Evolutionary conservation across 2,113 vertebrate genomes (phyloP).

Genomic region (Nasalis larvatus): DNA sequence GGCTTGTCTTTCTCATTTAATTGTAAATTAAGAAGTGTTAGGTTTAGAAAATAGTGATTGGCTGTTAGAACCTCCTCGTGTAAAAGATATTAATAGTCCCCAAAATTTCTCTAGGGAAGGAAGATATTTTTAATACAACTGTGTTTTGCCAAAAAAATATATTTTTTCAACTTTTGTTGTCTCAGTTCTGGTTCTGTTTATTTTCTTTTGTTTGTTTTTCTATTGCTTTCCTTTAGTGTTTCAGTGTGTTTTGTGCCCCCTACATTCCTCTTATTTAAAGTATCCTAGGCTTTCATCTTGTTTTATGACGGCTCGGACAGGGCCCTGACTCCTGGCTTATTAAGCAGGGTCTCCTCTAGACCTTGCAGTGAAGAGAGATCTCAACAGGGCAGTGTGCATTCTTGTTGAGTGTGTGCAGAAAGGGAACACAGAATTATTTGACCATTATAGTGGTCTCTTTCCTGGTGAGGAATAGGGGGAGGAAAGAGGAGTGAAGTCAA

Average conservation of each 20-base stretch:
- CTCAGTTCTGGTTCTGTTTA: not conserved
- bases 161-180: not conserved
- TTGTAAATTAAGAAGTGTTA: not conserved
- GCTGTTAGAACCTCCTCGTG: not conserved
- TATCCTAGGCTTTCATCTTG: not conserved
- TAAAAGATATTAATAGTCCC: not conserved
- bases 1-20: not conserved
- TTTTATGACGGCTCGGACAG: not conserved
- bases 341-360: not conserved
- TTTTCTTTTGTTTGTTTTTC: not conserved
- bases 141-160: not conserved
- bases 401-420: not conserved
- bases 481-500: not conserved
- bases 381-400: rapidly evolving
- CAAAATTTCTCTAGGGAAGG: not conserved
- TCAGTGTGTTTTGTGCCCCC: not conserved
- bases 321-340: no score
- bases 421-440: not conserved
- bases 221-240: not conserved
- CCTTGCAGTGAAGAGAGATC: not conserved
- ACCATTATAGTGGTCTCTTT: not conserved
- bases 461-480: not conserved
- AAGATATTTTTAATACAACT: not conserved
- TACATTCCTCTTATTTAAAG: not conserved
- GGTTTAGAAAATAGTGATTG: not conserved